Conservation (phyloP, 1,140 invertebrate species). For the Caerostris extrusa region DNA sequence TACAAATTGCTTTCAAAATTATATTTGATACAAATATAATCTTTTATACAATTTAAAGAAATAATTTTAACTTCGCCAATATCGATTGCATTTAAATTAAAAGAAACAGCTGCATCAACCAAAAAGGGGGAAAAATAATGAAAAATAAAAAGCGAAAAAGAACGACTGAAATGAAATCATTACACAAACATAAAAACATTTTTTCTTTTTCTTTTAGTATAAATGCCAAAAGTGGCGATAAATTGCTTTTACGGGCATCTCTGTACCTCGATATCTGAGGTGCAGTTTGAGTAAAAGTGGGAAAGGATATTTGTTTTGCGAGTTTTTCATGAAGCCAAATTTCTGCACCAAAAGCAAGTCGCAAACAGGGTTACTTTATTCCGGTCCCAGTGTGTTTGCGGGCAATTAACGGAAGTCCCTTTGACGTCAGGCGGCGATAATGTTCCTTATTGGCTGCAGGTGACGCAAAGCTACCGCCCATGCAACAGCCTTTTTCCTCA, state of each 20-base stretch:
- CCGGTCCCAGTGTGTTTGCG: background rate
- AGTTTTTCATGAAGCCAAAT: too few relatives aligned
- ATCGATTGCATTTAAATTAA: too few relatives aligned
- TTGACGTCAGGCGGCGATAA: conserved; percentile 47
- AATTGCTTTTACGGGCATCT: background rate
- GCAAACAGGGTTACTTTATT: conserved; percentile 40
- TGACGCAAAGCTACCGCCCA: conserved; percentile 49
- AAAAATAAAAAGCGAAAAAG: too few relatives aligned
- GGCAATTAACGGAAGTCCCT: conserved; percentile 50
- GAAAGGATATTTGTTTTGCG: background rate
- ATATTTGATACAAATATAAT: too few relatives aligned
- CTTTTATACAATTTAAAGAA: too few relatives aligned
- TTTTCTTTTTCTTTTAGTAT: too few relatives aligned
- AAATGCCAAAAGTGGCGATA: background rate
- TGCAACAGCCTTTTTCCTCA: conserved; percentile 19
- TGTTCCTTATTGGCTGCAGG: conserved; percentile 68
- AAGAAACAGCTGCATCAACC: too few relatives aligned
- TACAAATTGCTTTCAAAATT: too few relatives aligned
- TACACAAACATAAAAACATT: too few relatives aligned
- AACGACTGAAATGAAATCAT: too few relatives aligned
- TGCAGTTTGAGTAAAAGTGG: background rate
- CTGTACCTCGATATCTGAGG: background rate
- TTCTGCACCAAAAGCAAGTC: background rate
- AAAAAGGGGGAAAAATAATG: too few relatives aligned
- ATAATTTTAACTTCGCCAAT: too few relatives aligned